Evolutionary conservation across 1,140 invertebrate species (phyloP).

Genomic region (Stenopsyche tienmushanensis): DNA sequence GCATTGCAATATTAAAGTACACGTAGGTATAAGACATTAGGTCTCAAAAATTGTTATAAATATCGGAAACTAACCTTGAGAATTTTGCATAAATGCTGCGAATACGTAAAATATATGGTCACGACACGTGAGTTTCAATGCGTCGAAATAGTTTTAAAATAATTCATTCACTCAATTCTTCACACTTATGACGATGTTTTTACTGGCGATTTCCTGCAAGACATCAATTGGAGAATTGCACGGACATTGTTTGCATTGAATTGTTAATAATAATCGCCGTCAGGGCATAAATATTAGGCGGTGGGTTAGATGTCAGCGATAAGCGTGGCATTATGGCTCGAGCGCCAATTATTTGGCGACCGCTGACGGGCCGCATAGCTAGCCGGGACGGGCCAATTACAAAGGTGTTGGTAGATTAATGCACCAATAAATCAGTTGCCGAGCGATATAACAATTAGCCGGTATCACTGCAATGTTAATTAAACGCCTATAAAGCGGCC

Average conservation of each 20-base stretch:
- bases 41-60: too few relatives aligned
- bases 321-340: conserved; percentile 19
- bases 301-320: conserved; percentile 5
- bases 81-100: too few relatives aligned
- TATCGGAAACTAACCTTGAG: too few relatives aligned
- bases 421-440: conserved; percentile 53
- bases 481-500: conserved; percentile 51
- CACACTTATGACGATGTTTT: too few relatives aligned
- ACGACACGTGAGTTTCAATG: too few relatives aligned
- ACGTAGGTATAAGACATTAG: too few relatives aligned
- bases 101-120: too few relatives aligned
- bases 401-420: conserved; percentile 49
- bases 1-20: too few relatives aligned
- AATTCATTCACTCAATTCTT: too few relatives aligned
- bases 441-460: conserved; percentile 59
- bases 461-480: conserved; percentile 60
- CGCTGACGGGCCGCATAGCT: conserved; percentile 32
- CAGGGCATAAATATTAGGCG: not conserved
- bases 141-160: too few relatives aligned
- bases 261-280: not conserved
- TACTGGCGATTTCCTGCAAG: too few relatives aligned
- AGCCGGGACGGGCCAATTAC: conserved; percentile 48
- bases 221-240: too few relatives aligned
- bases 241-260: not conserved
- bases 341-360: conserved; percentile 27